phyloP scores from a whole-genome alignment of 2,113 vertebrate genomes.

The Solea senegalensis region DNA sequence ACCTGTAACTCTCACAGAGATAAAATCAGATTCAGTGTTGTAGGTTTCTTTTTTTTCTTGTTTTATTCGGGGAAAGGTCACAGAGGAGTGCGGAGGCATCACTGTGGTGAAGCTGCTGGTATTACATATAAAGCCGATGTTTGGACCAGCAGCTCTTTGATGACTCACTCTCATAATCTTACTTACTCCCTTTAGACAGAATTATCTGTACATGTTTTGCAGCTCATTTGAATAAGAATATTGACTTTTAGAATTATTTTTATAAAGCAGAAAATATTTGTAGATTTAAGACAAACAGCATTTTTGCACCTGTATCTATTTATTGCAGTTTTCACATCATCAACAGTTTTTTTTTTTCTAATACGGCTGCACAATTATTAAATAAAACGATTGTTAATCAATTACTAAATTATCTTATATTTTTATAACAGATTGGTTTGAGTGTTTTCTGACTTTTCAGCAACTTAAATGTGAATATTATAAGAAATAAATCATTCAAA shows the following conservation, averaged over 20 bases:
- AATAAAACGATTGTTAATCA: too few species aligned
- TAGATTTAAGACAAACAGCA: background rate
- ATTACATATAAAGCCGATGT: constrained; percentile 38
- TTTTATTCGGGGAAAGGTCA: constrained; percentile 55
- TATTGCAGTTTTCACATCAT: too few species aligned
- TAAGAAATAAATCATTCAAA: too few species aligned
- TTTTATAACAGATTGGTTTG: too few species aligned
- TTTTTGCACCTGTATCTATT: background rate
- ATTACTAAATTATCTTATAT: too few species aligned
- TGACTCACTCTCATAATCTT: constrained; percentile 33
- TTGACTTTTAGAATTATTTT: background rate
- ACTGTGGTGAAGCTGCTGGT: constrained; percentile 1
- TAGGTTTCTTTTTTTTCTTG: background rate
- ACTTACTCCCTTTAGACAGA: background rate
- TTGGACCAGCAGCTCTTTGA: constrained; percentile 32
- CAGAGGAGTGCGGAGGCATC: constrained; percentile 1
- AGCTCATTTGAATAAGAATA: background rate
- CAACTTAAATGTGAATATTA: too few species aligned
- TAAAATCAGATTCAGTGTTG: constrained; percentile 3
- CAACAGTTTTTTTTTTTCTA: too few species aligned
- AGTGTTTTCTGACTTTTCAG: too few species aligned
- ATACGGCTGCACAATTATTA: too few species aligned
- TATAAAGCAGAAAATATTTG: background rate
- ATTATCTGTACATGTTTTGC: constrained; percentile 7
- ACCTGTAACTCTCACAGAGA: background rate